Percentiles rank a stretch among this genome's conserved stretches.
Evolutionary conservation across 1,140 invertebrate genomes (phyloP).

Genomic region (Polypedilum vanderplanki): DNA sequence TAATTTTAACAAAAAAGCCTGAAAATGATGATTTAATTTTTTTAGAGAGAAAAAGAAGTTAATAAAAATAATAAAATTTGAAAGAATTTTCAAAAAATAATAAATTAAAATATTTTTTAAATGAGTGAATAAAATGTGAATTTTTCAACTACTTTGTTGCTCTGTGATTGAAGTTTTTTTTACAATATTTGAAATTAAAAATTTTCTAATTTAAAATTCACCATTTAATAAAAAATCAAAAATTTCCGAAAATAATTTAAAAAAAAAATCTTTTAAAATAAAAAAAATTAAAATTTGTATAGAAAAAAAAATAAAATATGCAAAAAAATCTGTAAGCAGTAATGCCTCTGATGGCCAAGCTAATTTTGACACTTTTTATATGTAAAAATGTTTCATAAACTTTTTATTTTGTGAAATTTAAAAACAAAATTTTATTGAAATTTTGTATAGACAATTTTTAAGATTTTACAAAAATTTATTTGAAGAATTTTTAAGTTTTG

Average conservation of each 20-base stretch:
- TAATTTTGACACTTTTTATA: constrained; percentile 21
- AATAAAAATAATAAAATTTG: constrained; percentile 24
- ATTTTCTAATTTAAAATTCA: neutral
- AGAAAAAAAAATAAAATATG: neutral
- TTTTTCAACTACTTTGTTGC: too few relatives aligned
- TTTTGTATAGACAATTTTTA: too few relatives aligned
- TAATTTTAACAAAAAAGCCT: too few relatives aligned
- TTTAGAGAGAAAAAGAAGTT: constrained; percentile 3
- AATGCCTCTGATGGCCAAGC: constrained; percentile 24
- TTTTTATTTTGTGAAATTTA: neutral
- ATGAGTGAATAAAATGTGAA: too few relatives aligned
- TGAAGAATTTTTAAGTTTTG: too few relatives aligned
- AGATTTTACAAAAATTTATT: too few relatives aligned
- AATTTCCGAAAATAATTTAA: too few relatives aligned
- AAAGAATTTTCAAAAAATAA: constrained; percentile 30
- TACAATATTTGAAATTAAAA: neutral
- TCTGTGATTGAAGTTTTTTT: too few relatives aligned
- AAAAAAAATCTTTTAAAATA: too few relatives aligned
- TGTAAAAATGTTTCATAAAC: neutral
- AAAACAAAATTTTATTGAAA: too few relatives aligned
- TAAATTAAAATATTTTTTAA: neutral
- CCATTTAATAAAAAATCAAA: too few relatives aligned
- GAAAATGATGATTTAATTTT: constrained; percentile 35
- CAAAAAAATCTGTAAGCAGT: neutral
- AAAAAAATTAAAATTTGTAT: neutral